Evolutionary conservation across 2,797 vertebrate species (phyloP).

Genomic region (Streptopelia turtur): DNA sequence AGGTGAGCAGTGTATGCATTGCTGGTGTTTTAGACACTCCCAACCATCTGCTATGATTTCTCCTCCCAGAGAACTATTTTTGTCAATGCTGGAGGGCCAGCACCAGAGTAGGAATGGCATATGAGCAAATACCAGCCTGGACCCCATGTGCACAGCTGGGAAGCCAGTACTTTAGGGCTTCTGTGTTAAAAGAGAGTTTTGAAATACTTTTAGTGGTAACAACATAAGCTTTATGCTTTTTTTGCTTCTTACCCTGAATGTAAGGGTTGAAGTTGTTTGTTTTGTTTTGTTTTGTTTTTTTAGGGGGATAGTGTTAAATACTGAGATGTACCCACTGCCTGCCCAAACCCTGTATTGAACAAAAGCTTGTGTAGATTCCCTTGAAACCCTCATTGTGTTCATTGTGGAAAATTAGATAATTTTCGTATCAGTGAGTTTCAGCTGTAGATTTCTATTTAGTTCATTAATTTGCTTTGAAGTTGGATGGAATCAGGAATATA

Average conservation of each 20-base stretch:
- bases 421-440: slow-evolving; percentile 60
- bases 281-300: background rate
- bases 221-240: background rate
- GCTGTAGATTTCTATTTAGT: slow-evolving; percentile 58
- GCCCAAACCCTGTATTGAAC: background rate
- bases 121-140: background rate
- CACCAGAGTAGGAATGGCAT: background rate
- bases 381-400: slow-evolving; percentile 46
- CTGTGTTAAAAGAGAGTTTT: background rate
- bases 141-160: background rate
- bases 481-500: slow-evolving; percentile 63
- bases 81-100: background rate
- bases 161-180: background rate
- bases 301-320: background rate
- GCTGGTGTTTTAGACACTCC: background rate
- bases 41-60: background rate
- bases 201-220: background rate
- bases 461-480: slow-evolving; percentile 70
- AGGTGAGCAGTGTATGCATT: background rate
- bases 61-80: background rate
- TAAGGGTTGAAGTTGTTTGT: background rate
- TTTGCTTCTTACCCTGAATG: background rate
- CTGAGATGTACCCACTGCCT: background rate
- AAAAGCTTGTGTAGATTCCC: slow-evolving; percentile 14
- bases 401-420: slow-evolving; percentile 65